Percentiles rank a stretch among this genome's conserved stretches.
Evolutionary conservation across 2,888 invertebrate genomes (phyloP).

Genomic region (Villa cingulata): DNA sequence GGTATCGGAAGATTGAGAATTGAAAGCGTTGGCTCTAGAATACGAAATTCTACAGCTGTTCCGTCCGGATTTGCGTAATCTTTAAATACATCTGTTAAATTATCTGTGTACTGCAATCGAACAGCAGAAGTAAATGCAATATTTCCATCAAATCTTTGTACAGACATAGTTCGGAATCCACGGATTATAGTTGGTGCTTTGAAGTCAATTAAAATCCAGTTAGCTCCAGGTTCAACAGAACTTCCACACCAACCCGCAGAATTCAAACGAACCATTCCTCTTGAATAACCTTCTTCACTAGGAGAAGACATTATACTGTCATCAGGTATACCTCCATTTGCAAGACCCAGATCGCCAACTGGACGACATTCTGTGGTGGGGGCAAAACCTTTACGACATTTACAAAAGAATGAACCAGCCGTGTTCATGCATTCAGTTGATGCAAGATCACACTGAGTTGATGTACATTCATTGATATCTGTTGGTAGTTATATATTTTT

Average conservation of each 20-base stretch:
- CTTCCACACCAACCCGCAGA: conserved; percentile 85
- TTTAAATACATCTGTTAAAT: conserved; percentile 75
- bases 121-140: conserved; percentile 83
- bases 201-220: conserved; percentile 78
- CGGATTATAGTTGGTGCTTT: conserved; percentile 78
- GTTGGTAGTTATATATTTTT: background rate
- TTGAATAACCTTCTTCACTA: conserved; percentile 67
- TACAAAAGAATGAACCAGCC: conserved; percentile 78
- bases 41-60: conserved; percentile 82
- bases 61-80: conserved; percentile 89
- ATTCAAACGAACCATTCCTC: conserved; percentile 70
- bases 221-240: conserved; percentile 69
- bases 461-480: conserved; percentile 82
- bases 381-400: conserved; percentile 69
- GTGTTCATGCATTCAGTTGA: conserved; percentile 85
- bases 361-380: conserved; percentile 81
- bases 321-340: conserved; percentile 78
- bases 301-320: conserved; percentile 76
- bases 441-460: conserved; percentile 77
- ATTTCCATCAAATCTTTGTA: conserved; percentile 65
- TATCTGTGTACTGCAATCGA: conserved; percentile 71
- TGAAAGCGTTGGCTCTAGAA: conserved; percentile 78
- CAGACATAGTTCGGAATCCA: conserved; percentile 84
- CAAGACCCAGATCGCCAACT: conserved; percentile 68
- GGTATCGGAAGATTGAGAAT: conserved; percentile 81